Evolutionary conservation across 2,888 invertebrate species (phyloP).

Genomic region (Phyllotreta striolata): DNA sequence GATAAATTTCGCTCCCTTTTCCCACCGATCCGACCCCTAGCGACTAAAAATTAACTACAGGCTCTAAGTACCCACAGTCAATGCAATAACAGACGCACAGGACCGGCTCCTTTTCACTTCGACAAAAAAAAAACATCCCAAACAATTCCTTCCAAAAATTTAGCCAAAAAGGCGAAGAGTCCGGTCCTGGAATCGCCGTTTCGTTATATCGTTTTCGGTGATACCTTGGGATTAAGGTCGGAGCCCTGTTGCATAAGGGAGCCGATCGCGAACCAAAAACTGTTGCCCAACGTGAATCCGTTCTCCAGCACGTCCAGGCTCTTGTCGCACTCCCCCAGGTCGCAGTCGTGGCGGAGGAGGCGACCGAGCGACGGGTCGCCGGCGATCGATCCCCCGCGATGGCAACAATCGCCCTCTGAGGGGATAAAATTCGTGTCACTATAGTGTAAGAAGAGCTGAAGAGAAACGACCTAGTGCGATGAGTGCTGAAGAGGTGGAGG

Average conservation of each 20-base stretch:
- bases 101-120: neutral
- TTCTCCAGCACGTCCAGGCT: conserved; percentile 67
- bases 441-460: no score
- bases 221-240: conserved; percentile 90
- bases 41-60: conserved; percentile 5
- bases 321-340: conserved; percentile 46
- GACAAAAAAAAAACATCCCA: no score
- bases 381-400: no score
- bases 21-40: conserved; percentile 3
- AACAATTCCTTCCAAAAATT: no score
- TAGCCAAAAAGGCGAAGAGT: no score
- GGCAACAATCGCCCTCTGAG: conserved; percentile 16
- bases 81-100: neutral
- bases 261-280: conserved; percentile 96
- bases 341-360: conserved; percentile 43
- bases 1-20: conserved; percentile 1
- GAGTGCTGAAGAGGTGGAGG: no score
- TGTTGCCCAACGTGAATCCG: conserved; percentile 86
- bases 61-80: no score
- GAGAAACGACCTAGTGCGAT: no score
- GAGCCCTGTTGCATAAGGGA: conserved; percentile 94
- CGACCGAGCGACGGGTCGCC: conserved; percentile 19
- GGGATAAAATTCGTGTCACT: neutral
- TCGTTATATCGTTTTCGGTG: conserved; percentile 50
- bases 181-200: no score